Conservation (phyloP, 2,113 vertebrate species). For the Phasianus colchicus region DNA sequence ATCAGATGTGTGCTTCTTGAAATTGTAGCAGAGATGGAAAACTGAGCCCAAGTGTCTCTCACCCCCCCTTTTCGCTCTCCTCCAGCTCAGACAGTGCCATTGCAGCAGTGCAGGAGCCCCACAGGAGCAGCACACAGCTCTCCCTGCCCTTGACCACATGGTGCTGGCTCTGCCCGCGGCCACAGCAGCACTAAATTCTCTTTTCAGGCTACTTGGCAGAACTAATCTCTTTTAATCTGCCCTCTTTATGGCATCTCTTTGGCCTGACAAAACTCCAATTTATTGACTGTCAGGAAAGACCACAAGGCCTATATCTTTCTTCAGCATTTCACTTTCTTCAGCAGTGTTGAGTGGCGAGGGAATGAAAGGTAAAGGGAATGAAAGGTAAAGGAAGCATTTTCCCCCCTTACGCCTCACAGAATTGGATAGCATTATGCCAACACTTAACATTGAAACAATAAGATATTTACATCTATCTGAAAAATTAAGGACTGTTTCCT, state of each 20-base stretch:
- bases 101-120: not conserved
- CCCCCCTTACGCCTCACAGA: not conserved
- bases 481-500: not conserved
- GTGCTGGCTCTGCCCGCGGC: accelerated
- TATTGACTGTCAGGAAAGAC: conserved; percentile 34
- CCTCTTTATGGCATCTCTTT: conserved; percentile 39
- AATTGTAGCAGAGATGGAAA: accelerated
- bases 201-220: conserved; percentile 33
- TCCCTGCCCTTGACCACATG: not conserved
- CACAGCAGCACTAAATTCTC: not conserved
- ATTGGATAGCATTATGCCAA: not conserved
- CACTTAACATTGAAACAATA: accelerated
- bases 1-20: not conserved
- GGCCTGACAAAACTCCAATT: conserved; percentile 28
- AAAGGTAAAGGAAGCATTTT: not conserved
- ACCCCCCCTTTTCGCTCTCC: accelerated
- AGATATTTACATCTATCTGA: accelerated
- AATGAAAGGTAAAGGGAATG: not conserved
- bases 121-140: not conserved
- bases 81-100: not conserved
- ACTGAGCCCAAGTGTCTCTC: accelerated
- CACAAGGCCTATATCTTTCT: conserved; percentile 2
- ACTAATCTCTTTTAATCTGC: conserved; percentile 60
- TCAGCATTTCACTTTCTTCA: not conserved
- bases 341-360: accelerated